Percentiles rank a stretch among this genome's conserved stretches.
Conservation (phyloP, 2,113 vertebrate species). For the Progne subis region DNA sequence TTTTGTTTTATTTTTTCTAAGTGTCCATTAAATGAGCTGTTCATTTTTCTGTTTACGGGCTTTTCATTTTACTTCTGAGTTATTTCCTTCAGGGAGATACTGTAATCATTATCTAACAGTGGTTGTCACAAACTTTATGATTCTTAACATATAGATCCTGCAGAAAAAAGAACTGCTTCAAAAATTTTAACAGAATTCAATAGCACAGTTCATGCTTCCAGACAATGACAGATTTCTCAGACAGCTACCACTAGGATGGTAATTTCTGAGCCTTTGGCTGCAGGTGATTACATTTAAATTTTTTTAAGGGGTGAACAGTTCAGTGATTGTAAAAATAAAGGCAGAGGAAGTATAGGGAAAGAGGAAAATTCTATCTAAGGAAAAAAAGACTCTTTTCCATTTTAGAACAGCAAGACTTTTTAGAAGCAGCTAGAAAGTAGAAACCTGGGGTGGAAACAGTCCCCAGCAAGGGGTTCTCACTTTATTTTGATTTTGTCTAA, state of each 20-base stretch:
- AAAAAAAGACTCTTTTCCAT: background rate
- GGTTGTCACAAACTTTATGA: background rate
- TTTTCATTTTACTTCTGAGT: background rate
- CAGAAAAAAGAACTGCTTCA: background rate
- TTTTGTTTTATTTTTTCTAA: background rate
- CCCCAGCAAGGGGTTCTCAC: background rate
- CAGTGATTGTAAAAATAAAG: background rate
- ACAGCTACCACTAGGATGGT: background rate
- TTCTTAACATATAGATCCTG: background rate
- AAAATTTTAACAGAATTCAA: background rate
- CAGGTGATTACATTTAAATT: background rate
- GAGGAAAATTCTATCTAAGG: background rate
- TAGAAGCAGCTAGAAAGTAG: background rate
- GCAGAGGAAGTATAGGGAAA: background rate
- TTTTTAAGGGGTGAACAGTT: background rate
- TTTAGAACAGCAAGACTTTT: background rate
- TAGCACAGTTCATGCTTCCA: background rate
- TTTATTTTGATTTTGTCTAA: background rate
- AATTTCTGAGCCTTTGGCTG: conserved; percentile 11
- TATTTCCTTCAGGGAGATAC: background rate
- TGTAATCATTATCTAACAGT: background rate
- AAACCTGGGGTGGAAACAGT: background rate
- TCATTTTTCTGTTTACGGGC: background rate
- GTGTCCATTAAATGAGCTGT: background rate
- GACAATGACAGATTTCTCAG: background rate